Conservation (phyloP, 2,888 invertebrate genomes). For the Anarsia innoxiella region DNA sequence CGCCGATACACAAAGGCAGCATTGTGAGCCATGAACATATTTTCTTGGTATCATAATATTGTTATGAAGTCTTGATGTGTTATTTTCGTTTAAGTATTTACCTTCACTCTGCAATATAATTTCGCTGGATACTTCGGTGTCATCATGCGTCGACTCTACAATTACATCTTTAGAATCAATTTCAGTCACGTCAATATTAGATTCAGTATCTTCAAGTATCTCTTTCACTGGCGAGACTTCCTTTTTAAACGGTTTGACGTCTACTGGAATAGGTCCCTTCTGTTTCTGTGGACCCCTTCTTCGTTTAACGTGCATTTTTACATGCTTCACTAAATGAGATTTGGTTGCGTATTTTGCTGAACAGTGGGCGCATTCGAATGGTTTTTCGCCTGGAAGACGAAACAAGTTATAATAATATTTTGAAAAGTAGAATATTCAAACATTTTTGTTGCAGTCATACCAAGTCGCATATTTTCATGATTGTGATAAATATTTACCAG, state of each 20-base stretch:
- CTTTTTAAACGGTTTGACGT: not conserved
- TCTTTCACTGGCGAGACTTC: not conserved
- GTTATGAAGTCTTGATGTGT: too few relatives aligned
- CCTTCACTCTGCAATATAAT: not conserved
- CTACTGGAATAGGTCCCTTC: too few relatives aligned
- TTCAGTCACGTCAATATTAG: not conserved
- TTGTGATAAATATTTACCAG: constrained; percentile 47
- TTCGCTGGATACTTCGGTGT: not conserved
- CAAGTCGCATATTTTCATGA: not conserved
- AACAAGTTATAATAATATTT: too few relatives aligned
- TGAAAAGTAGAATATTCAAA: not conserved
- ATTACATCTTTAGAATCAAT: constrained; percentile 1
- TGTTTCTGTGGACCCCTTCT: too few relatives aligned
- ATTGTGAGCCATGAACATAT: too few relatives aligned
- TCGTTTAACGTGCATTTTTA: constrained; percentile 43
- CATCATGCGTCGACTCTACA: not conserved
- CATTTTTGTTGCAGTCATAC: not conserved
- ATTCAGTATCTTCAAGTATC: not conserved
- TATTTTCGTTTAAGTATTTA: not conserved
- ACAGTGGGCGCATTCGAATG: constrained; percentile 53
- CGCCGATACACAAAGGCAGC: too few relatives aligned
- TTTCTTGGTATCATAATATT: too few relatives aligned
- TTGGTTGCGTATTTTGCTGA: constrained; percentile 44
- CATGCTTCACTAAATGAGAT: constrained; percentile 45
- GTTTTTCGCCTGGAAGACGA: constrained; percentile 53